Conservation (phyloP, 2,113 vertebrate genomes). For the Strix aluco region DNA sequence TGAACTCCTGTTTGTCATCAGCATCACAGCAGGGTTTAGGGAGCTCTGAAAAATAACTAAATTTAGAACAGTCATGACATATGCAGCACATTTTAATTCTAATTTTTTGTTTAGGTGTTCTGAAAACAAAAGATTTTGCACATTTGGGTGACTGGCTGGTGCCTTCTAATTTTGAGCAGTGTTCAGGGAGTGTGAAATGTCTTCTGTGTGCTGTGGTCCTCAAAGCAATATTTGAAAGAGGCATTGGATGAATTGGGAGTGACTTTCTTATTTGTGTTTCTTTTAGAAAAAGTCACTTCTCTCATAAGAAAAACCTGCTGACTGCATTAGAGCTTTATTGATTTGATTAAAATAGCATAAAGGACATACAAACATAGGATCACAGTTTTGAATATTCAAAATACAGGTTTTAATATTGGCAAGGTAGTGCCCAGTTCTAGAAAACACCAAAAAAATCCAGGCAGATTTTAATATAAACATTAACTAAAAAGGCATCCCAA, state of each 20-base stretch:
- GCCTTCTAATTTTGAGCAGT: background rate
- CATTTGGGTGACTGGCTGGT: background rate
- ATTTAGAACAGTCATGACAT: background rate
- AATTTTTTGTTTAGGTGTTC: background rate
- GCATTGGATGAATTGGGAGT: background rate
- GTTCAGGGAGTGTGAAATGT: background rate
- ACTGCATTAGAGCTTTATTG: background rate
- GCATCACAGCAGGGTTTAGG: background rate
- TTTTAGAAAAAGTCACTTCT: background rate
- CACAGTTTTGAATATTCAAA: background rate
- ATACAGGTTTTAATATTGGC: background rate
- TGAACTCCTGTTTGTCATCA: conserved; percentile 17
- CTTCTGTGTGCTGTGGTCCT: background rate
- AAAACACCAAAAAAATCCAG: background rate
- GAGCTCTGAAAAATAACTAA: background rate
- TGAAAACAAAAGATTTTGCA: background rate
- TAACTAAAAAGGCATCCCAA: background rate
- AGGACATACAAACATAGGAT: background rate
- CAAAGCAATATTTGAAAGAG: background rate
- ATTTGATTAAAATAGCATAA: background rate
- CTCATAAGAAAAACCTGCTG: background rate
- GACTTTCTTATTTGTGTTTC: background rate
- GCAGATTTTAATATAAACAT: background rate
- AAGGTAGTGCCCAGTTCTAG: background rate
- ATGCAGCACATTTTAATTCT: background rate